These are phyloP conservation scores for Oncorhynchus kisutch DNA, from an alignment of 2,113 vertebrate species.

Conservation along the genomic window DNA sequence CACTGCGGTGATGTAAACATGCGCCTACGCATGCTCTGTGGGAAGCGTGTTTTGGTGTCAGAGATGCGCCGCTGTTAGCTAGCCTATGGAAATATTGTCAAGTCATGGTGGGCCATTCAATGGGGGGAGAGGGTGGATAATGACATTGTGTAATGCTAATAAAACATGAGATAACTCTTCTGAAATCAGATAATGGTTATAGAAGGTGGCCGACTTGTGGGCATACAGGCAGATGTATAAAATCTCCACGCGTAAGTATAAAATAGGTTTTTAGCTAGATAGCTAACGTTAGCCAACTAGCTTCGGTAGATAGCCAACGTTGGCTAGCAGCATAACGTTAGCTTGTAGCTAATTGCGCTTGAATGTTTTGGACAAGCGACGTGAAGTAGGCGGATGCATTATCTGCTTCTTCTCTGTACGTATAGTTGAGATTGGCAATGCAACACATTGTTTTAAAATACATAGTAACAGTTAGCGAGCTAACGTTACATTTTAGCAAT, in stretches of 20 bases:
- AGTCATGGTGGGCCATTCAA: conserved; percentile 81
- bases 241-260: conserved; percentile 66
- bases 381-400: background rate
- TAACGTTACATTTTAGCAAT: conserved; percentile 39
- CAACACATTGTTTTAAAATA: background rate
- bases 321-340: background rate
- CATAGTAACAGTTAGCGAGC: background rate
- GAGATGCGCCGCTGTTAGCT: conserved; percentile 59
- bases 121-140: conserved; percentile 52
- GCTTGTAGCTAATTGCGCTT: conserved; percentile 3
- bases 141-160: conserved; percentile 36
- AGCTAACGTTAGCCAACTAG: conserved; percentile 13
- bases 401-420: background rate
- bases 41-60: conserved; percentile 67
- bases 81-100: conserved; percentile 69
- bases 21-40: conserved; percentile 73
- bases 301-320: background rate
- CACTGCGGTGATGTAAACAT: conserved; percentile 59
- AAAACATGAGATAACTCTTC: conserved; percentile 21
- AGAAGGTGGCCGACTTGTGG: conserved; percentile 16
- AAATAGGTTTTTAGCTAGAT: conserved; percentile 30
- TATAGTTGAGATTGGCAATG: background rate
- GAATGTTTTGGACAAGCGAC: background rate
- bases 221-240: conserved; percentile 42
- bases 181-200: background rate